phyloP scores from a whole-genome alignment of 2,113 vertebrate genomes.

The Pelvicachromis taeniatus region DNA sequence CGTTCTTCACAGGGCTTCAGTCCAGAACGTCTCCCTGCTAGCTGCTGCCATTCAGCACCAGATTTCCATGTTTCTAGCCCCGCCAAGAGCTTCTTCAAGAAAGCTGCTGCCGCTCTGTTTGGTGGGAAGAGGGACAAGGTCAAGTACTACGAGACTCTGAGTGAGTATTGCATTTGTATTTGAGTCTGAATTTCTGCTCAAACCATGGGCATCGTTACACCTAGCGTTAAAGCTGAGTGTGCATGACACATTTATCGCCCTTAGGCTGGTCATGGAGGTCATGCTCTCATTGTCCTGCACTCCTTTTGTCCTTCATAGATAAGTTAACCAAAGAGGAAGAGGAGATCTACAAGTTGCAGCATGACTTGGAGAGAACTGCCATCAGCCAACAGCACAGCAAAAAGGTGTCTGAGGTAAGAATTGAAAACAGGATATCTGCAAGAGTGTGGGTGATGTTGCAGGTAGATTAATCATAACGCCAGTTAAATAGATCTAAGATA shows the following conservation, averaged over 20 bases:
- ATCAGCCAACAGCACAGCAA: conserved; percentile 86
- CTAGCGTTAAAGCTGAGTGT: background rate
- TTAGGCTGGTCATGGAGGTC: background rate
- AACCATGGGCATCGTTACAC: background rate
- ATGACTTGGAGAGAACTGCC: conserved; percentile 86
- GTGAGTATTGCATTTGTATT: conserved; percentile 75
- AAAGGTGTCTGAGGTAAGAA: conserved; percentile 82
- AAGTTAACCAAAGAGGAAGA: conserved; percentile 91
- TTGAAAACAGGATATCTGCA: conserved; percentile 16
- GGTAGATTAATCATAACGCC: background rate
- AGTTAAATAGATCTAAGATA: background rate
- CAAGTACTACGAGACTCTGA: conserved; percentile 90
- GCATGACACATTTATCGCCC: background rate
- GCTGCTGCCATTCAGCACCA: conserved; percentile 91
- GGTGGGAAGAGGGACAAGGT: conserved; percentile 96
- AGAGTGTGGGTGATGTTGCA: background rate
- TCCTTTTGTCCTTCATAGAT: conserved; percentile 68
- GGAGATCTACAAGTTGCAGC: conserved; percentile 94
- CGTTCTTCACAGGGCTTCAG: conserved; percentile 84
- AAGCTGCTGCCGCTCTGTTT: conserved; percentile 95
- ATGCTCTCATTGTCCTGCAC: background rate
- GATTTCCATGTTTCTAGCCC: conserved; percentile 97
- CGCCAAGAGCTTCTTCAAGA: conserved; percentile 97
- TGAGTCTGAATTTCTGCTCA: background rate
- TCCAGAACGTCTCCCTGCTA: conserved; percentile 88